Conservation (phyloP, 2,113 vertebrate species). For the Cyanoliseus patagonus region DNA sequence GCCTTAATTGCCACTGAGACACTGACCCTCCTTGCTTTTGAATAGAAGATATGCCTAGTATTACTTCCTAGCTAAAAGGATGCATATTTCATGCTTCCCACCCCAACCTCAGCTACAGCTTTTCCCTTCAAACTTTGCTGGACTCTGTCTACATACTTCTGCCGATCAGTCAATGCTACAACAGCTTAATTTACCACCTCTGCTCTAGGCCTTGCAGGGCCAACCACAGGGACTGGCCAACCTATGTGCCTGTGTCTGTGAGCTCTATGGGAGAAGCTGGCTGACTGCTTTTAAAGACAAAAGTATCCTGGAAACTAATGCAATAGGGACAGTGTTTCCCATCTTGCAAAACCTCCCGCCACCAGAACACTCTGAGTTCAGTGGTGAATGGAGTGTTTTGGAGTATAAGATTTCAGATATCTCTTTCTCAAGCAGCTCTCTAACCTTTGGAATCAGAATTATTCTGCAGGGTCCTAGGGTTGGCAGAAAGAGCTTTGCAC, state of each 20-base stretch:
- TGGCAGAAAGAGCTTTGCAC: slow-evolving; percentile 33
- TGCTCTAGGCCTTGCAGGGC: neutral
- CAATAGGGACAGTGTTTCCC: neutral
- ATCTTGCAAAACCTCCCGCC: neutral
- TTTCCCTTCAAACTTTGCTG: neutral
- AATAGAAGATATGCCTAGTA: neutral
- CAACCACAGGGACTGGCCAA: neutral
- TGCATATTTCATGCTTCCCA: neutral
- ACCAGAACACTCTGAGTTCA: neutral
- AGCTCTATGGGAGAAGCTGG: neutral
- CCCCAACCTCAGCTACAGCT: neutral
- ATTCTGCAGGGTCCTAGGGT: neutral
- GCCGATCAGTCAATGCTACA: neutral
- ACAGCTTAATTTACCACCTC: neutral
- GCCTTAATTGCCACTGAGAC: neutral
- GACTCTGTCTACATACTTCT: neutral
- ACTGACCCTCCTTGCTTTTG: neutral
- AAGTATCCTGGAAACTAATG: neutral
- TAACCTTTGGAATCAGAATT: slow-evolving; percentile 43
- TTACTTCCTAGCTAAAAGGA: neutral
- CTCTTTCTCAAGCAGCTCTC: neutral
- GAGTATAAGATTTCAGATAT: slow-evolving; percentile 23
- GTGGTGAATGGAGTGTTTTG: neutral
- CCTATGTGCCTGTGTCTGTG: neutral
- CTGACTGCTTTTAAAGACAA: neutral